Base-by-base conservation (phyloP, 2,797 vertebrate species). In the Geotria australis region DNA sequence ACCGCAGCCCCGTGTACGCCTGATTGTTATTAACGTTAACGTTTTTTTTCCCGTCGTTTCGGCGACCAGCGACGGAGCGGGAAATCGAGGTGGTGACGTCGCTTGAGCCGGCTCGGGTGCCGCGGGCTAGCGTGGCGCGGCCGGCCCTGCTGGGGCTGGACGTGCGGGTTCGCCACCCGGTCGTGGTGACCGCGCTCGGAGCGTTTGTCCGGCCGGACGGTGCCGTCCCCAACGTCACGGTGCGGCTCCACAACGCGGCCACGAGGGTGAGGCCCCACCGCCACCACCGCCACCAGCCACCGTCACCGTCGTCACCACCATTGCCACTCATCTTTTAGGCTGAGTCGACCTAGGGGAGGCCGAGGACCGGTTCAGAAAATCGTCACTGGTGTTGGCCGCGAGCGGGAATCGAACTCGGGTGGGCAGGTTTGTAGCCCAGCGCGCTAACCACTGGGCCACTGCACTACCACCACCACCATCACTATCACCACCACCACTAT, bases 141-240 rank as follows among this genome's bases (percentile, higher is more conserved):
- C 12, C 49, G 53, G 15, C 49, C 12, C n/a, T 15, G 12, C 15
- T 53, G 49, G 49, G 81, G 45, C 74, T 98, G 70, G 81, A 85
- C 66, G 93, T 98, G 48, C 84, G 80, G 61, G 80, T 98, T 45
- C 80, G 89, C 63, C 79, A 95, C 67, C 80, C 89, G 1, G 77
- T 95, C 59, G 77, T 98, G 57, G 85, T 98, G 62, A 94, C 84
- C 55, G 75, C 76, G 60, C 75, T 94, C 2, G 89, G 86, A 48
- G 81, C 89, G 56, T 89, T 93, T 68, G 73, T 77, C 46, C 69
- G 73, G 24, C 64, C 63, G 10, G 65, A 56, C 7, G 65, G 67
- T 11, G 76, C 82, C 64, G 80, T 71, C 60, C 77, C 78, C 62
- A 94, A 88, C 59, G 72, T 94, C 63, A 91, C 83, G 0, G 83